A percentile compares a stretch with the other conserved stretches of the same genome.
These are phyloP conservation scores for Charadrius vociferus DNA, from an alignment of 2,113 vertebrate genomes.

Conservation along the genomic window DNA sequence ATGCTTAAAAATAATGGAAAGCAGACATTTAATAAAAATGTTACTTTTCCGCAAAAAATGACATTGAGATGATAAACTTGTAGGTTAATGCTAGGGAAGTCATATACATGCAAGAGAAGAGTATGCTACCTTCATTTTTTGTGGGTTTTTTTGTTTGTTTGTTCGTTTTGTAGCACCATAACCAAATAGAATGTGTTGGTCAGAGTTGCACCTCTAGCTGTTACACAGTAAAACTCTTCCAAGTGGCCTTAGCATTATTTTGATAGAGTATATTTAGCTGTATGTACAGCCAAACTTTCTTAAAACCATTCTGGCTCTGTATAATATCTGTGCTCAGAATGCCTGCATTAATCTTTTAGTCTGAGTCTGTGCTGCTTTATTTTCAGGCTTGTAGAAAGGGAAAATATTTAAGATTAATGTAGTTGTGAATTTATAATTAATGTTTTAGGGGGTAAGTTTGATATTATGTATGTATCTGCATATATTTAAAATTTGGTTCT, in stretches of 20 bases:
- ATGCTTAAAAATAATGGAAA: background rate
- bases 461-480: background rate
- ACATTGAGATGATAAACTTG: background rate
- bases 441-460: background rate
- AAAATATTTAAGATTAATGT: background rate
- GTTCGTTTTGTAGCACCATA: background rate
- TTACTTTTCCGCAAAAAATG: background rate
- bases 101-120: background rate
- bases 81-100: background rate
- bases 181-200: background rate
- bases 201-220: background rate
- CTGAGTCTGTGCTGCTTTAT: background rate
- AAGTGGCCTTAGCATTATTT: background rate
- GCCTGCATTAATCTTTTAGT: background rate
- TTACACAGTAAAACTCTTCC: background rate
- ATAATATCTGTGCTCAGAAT: background rate
- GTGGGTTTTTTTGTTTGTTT: no score
- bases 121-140: background rate
- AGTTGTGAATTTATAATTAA: background rate
- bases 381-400: background rate
- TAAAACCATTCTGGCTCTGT: background rate
- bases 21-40: background rate
- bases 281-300: background rate
- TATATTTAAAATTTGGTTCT: background rate
- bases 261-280: background rate